Evolutionary conservation across 2,888 invertebrate genomes (phyloP).

Genomic region (Tipula confusa): DNA sequence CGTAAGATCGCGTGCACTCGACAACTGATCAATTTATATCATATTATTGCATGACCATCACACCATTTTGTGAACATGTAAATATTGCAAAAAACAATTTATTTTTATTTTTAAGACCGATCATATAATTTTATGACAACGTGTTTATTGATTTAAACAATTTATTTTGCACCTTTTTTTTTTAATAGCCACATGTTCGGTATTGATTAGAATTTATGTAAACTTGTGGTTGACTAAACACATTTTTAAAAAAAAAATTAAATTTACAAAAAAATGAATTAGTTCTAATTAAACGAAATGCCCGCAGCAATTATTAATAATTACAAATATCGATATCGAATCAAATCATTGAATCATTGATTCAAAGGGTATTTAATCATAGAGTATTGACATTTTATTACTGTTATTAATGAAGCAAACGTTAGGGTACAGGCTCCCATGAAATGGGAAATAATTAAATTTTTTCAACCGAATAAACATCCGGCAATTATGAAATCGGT

Average conservation of each 20-base stretch:
- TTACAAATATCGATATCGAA: neutral
- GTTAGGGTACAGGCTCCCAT: neutral
- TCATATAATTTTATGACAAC: too few species aligned
- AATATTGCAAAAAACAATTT: neutral
- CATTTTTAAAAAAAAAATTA: neutral
- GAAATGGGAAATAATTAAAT: neutral
- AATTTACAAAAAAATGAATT: neutral
- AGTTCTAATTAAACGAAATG: neutral
- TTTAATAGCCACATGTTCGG: too few species aligned
- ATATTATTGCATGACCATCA: neutral
- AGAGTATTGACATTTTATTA: neutral
- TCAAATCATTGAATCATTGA: neutral
- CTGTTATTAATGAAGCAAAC: neutral
- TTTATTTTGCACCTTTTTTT: neutral
- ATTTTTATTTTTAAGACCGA: neutral
- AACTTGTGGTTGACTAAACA: neutral
- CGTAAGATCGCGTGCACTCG: neutral
- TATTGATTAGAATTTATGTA: too few species aligned
- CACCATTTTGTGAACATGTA: neutral
- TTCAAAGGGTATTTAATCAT: neutral
- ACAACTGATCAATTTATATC: too few species aligned
- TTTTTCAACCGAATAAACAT: neutral
- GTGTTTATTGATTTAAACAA: too few species aligned
- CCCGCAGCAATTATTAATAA: slow-evolving; percentile 21
- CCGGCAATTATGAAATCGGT: neutral